Conservation (phyloP, 2,888 invertebrate genomes). For the Parasteatoda lunata region DNA sequence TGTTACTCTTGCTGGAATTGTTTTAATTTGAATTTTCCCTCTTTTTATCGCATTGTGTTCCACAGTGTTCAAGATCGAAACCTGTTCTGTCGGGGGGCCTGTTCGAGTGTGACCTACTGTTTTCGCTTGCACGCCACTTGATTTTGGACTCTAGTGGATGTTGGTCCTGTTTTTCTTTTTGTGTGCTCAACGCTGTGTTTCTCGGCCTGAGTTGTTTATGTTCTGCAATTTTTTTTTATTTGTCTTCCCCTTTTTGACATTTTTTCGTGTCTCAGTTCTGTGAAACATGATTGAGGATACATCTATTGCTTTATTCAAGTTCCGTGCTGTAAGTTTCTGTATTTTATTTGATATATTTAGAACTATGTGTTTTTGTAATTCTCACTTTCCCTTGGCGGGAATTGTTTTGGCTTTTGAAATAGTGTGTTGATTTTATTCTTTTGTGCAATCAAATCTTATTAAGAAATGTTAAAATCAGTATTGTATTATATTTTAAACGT, state of each 20-base stretch:
- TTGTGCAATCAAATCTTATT: too few relatives aligned
- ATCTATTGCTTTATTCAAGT: not conserved
- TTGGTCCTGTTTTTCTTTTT: not conserved
- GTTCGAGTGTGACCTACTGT: slow-evolving; percentile 58
- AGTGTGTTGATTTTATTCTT: too few relatives aligned
- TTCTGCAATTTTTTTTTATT: not conserved
- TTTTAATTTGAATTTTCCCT: slow-evolving; percentile 2
- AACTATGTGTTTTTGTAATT: too few relatives aligned
- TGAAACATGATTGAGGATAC: not conserved
- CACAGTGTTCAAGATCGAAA: not conserved
- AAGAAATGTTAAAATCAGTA: too few relatives aligned
- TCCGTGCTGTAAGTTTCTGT: too few relatives aligned
- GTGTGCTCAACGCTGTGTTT: not conserved
- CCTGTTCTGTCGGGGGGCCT: not conserved
- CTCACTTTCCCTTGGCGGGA: too few relatives aligned
- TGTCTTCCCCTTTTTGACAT: not conserved
- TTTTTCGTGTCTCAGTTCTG: not conserved
- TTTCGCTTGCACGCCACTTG: slow-evolving; percentile 22
- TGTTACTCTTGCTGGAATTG: not conserved
- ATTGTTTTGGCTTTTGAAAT: too few relatives aligned
- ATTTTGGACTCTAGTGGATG: not conserved
- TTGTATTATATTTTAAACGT: too few relatives aligned
- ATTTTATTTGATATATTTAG: too few relatives aligned
- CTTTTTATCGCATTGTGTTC: not conserved
- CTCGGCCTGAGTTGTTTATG: not conserved